Conservation (phyloP, 2,888 invertebrate genomes). For the Panzeria rudis region DNA sequence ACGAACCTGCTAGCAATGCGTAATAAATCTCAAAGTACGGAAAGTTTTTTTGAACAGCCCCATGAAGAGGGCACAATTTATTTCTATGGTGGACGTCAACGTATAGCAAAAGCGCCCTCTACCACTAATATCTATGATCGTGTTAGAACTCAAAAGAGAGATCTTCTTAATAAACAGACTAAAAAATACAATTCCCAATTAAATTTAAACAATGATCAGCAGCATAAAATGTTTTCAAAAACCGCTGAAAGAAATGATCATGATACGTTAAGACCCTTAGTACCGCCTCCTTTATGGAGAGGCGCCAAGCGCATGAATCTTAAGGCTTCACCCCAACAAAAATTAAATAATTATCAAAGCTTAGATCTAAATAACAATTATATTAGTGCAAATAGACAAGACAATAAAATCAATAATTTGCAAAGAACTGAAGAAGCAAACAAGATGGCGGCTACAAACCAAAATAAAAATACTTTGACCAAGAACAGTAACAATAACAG, state of each 20-base stretch:
- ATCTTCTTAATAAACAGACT: conserved; percentile 15
- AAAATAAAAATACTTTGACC: conserved; percentile 9
- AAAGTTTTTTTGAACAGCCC: conserved; percentile 83
- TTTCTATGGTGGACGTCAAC: conserved; percentile 80
- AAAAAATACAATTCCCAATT: conserved; percentile 65
- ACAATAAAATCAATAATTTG: conserved; percentile 30
- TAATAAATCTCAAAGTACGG: conserved; percentile 82
- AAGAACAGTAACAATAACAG: conserved; percentile 19
- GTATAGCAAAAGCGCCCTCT: conserved; percentile 77
- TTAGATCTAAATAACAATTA: conserved; percentile 63
- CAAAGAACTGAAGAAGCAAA: conserved; percentile 74
- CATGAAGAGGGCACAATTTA: conserved; percentile 81
- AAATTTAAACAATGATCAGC: conserved; percentile 28
- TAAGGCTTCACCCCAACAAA: conserved; percentile 21
- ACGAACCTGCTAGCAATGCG: conserved; percentile 72
- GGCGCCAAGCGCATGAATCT: conserved; percentile 67
- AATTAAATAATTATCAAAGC: conserved; percentile 44
- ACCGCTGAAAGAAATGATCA: conserved; percentile 63
- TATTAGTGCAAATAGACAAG: conserved; percentile 61
- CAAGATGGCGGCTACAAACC: conserved; percentile 7
- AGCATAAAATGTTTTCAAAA: background rate
- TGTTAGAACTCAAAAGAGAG: conserved; percentile 63
- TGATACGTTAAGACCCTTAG: conserved; percentile 59
- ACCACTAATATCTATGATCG: conserved; percentile 81
- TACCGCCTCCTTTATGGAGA: conserved; percentile 64